Evolutionary conservation across 2,888 invertebrate genomes (phyloP), one percentile per base, ranked within the genome.

Genomic region (Rotaria sp.): DNA sequence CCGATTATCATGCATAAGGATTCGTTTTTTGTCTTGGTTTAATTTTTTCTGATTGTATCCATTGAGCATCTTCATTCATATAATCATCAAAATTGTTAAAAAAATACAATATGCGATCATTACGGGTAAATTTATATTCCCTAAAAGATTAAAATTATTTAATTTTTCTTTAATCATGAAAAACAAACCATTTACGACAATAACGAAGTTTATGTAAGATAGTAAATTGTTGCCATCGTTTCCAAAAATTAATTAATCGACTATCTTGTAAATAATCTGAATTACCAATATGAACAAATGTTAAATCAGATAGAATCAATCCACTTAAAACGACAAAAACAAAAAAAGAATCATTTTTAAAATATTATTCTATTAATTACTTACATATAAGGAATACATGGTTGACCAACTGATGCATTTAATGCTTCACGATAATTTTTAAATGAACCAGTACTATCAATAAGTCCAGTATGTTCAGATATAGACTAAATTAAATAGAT

Each of bases 301-400:
- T 99, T 91, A 99, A 93, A 92, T 99, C 99, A 94, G 99, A 98
- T 85, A 99, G 93, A 88, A 99, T 96, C 88, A 99, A 93, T 87
- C 98, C 98, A 90, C 97, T 98, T 52, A 24, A 24, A 93, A 21
- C 92, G 92, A 88, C 88, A 85, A 87, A 15, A 35, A 45, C 41
- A 30, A 26, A 84, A 55, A n/a, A 1, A 57, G 13, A 52, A 59
- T 2, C 8, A 0, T 13, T 26, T n/a, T n/a, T n/a, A 52, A 52
- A 21, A 3, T 24, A 85, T 30, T 55, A 55, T 74, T 85, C 85
- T 84, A 21, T 15, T 45, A 0, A 26, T 38, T 24, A 93, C 94
- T 93, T 92, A 97, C 97, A 99, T 96, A 92, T 99, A 99, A 8
- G 99, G 99, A 92, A 99, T 97, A 91, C 98, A 98, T 55, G 99